These are phyloP conservation scores for Thymelicus lineola DNA, from an alignment of 2,888 invertebrate genomes.

Conservation along the genomic window DNA sequence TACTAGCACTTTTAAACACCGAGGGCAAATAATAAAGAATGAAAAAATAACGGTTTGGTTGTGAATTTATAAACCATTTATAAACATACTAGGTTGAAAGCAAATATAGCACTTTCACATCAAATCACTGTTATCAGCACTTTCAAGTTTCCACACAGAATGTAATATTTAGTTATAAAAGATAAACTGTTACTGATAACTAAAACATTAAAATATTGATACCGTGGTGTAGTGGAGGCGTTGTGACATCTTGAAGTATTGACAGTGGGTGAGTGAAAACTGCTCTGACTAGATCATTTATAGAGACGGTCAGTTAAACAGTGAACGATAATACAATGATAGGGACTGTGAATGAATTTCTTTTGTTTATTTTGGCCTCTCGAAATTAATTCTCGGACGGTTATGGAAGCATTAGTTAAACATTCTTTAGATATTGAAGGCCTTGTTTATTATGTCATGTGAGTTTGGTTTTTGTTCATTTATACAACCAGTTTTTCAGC, in stretches of 20 bases:
- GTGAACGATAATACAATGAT: slow-evolving; percentile 26
- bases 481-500: too few relatives aligned
- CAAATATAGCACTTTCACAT: slow-evolving; percentile 38
- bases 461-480: too few relatives aligned
- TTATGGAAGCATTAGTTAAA: slow-evolving; percentile 7
- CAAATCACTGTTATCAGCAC: slow-evolving; percentile 31
- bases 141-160: background rate
- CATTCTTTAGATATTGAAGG: background rate
- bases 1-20: too few relatives aligned
- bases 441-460: too few relatives aligned
- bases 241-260: slow-evolving; percentile 74
- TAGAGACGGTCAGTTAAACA: slow-evolving; percentile 51
- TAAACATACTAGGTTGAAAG: slow-evolving; percentile 24
- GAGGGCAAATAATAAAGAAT: too few relatives aligned
- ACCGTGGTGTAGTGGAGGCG: slow-evolving; percentile 68
- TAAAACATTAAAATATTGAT: slow-evolving; percentile 43
- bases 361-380: slow-evolving; percentile 26
- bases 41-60: too few relatives aligned
- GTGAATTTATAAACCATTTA: background rate
- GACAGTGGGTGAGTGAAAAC: slow-evolving; percentile 62
- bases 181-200: slow-evolving; percentile 1
- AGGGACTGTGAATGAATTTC: slow-evolving; percentile 17
- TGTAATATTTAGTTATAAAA: slow-evolving; percentile 1
- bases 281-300: slow-evolving; percentile 69
- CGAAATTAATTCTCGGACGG: slow-evolving; percentile 18